These are phyloP conservation scores for Listronotus oregonensis DNA, from an alignment of 1,140 invertebrate species.

Conservation along the genomic window DNA sequence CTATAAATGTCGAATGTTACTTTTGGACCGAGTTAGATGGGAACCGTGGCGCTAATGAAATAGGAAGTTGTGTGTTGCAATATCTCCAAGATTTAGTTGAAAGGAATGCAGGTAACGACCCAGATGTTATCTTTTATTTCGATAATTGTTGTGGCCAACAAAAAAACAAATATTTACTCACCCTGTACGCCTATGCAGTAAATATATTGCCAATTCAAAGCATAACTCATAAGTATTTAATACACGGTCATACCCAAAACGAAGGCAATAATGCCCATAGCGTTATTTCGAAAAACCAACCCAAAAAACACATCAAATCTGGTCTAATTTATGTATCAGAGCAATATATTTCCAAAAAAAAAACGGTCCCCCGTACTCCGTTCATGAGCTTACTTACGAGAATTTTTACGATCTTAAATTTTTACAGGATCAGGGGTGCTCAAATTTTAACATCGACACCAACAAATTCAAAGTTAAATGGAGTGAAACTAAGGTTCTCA, in stretches of 20 bases:
- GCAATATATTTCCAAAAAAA: too few species aligned
- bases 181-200: too few species aligned
- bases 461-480: too few species aligned
- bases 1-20: constrained; percentile 43
- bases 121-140: constrained; percentile 51
- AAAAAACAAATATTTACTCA: constrained; percentile 50
- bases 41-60: constrained; percentile 47
- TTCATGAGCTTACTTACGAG: too few species aligned
- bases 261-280: constrained; percentile 6
- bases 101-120: constrained; percentile 22
- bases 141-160: constrained; percentile 55
- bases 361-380: too few species aligned
- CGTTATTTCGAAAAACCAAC: constrained; percentile 5
- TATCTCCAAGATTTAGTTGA: constrained; percentile 31
- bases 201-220: too few species aligned
- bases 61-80: constrained; percentile 45
- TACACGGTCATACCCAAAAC: too few species aligned
- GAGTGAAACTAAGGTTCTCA: too few species aligned
- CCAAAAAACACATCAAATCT: constrained; percentile 6
- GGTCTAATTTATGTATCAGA: constrained; percentile 11
- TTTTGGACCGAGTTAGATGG: constrained; percentile 47
- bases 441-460: too few species aligned
- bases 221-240: too few species aligned
- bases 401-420: too few species aligned
- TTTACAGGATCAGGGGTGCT: too few species aligned